Percentiles rank a stretch among this genome's conserved stretches.
Conservation (phyloP, 2,797 vertebrate genomes). For the Tapirus indicus region DNA sequence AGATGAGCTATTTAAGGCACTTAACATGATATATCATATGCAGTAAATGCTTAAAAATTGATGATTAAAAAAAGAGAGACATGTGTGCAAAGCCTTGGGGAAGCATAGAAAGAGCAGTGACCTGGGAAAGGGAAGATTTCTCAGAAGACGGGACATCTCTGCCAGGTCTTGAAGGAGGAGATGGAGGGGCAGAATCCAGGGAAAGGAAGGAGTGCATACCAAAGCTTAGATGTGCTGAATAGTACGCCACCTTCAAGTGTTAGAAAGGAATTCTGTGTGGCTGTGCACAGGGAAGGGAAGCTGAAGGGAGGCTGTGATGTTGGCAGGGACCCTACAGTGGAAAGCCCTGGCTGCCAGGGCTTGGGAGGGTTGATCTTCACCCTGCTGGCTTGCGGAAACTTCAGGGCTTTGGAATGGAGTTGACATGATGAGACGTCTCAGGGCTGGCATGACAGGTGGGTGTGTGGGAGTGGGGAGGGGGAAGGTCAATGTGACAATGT, state of each 20-base stretch:
- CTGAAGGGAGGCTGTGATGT: not conserved
- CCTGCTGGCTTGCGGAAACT: not conserved
- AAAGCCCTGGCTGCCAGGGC: accelerated
- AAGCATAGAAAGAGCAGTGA: not conserved
- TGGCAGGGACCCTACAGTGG: accelerated
- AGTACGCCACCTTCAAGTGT: accelerated
- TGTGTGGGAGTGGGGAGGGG: not conserved
- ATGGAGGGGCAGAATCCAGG: no score
- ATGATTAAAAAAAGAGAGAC: no score
- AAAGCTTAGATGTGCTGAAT: no score
- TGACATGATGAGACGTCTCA: not conserved
- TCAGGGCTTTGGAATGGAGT: not conserved
- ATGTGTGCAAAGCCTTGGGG: not conserved
- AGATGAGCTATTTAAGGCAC: not conserved
- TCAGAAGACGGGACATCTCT: not conserved
- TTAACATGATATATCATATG: not conserved
- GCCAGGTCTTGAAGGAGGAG: not conserved
- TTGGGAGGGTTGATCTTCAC: not conserved
- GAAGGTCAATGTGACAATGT: not conserved
- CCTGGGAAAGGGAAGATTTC: not conserved
- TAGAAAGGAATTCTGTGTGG: not conserved
- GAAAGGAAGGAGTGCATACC: not conserved
- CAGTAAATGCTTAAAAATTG: not conserved
- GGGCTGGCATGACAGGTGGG: not conserved
- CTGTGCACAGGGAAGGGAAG: accelerated